phyloP scores from a whole-genome alignment of 1,140 invertebrate species.

The Halictus rubicundus region DNA sequence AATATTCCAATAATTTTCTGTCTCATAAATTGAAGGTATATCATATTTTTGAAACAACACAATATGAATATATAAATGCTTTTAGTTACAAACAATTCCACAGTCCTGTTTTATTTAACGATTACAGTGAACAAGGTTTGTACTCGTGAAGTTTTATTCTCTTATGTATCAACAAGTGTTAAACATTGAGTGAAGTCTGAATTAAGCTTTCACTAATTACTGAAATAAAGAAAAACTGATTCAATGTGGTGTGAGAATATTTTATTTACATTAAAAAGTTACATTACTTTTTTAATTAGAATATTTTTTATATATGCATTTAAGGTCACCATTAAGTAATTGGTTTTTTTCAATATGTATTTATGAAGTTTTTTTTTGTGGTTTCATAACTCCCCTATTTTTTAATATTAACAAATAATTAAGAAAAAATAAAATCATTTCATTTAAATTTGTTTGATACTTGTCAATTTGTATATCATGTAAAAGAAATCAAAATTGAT shows the following conservation, averaged over 20 bases:
- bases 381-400: conserved; percentile 18
- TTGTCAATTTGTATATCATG: neutral
- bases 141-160: conserved; percentile 36
- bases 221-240: conserved; percentile 34
- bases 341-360: conserved; percentile 14
- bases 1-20: conserved; percentile 18
- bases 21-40: conserved; percentile 10
- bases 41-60: conserved; percentile 41
- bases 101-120: conserved; percentile 51
- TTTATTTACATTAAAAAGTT: conserved; percentile 66
- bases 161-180: conserved; percentile 21
- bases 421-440: conserved; percentile 3
- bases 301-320: conserved; percentile 36
- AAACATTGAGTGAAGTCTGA: conserved; percentile 5
- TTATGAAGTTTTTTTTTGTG: conserved; percentile 25
- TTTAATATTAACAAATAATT: conserved; percentile 21
- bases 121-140: conserved; percentile 40
- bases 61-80: conserved; percentile 19
- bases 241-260: conserved; percentile 50
- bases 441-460: neutral
- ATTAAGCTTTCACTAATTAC: conserved; percentile 34
- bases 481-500: conserved; percentile 31
- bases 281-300: conserved; percentile 39
- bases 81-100: conserved; percentile 51
- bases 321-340: conserved; percentile 12